Evolutionary conservation across 1,140 invertebrate species (phyloP).

Genomic region (Hydropsyche tenuis): DNA sequence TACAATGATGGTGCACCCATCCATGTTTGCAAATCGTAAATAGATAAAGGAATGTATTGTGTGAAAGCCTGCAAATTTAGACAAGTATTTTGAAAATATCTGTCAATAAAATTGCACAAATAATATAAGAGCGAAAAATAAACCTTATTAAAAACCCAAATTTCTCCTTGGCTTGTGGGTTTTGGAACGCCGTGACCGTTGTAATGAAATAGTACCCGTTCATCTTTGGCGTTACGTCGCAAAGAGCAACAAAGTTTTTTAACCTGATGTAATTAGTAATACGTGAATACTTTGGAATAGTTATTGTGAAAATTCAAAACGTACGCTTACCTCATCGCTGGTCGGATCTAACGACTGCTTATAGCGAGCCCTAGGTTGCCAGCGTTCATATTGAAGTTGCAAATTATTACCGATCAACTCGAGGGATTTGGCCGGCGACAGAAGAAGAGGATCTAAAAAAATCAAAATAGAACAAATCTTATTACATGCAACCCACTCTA

Average conservation of each 20-base stretch:
- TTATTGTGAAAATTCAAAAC: constrained; percentile 1
- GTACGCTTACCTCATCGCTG: constrained; percentile 84
- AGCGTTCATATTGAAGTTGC: constrained; percentile 96
- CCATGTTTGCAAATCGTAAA: constrained; percentile 98
- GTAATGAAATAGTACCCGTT: constrained; percentile 98
- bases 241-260: constrained; percentile 96
- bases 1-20: constrained; percentile 99
- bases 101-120: background rate
- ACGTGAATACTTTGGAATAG: too few species aligned
- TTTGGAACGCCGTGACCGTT: constrained; percentile 99
- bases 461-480: constrained; percentile 40
- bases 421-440: constrained; percentile 91
- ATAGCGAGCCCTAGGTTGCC: constrained; percentile 96
- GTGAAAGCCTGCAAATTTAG: constrained; percentile 82
- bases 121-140: constrained; percentile 1
- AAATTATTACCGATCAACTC: constrained; percentile 91
- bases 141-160: constrained; percentile 99
- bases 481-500: background rate
- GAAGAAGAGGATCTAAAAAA: constrained; percentile 75
- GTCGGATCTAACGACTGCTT: constrained; percentile 97
- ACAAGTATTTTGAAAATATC: constrained; percentile 19
- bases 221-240: constrained; percentile 97
- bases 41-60: constrained; percentile 98
- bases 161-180: constrained; percentile 97
- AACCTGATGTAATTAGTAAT: constrained; percentile 66